Base-by-base conservation (phyloP, 2,888 invertebrate genomes). In the Cybosia mesomella region DNA sequence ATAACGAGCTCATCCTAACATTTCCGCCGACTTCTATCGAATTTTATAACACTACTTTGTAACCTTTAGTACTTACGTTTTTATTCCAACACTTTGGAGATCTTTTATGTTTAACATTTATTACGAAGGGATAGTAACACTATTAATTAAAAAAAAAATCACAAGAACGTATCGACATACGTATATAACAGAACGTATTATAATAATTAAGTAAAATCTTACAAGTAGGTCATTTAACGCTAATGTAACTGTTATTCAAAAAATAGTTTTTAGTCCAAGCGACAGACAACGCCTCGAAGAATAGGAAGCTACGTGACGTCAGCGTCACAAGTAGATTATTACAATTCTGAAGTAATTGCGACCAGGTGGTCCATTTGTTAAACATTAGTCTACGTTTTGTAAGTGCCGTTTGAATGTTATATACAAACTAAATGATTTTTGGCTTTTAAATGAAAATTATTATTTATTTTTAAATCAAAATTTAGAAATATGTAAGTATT, bases 241-340 rank as follows among this genome's bases (percentile, higher is more conserved):
- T 64, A 43, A 43, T 21, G 11, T 21, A 15, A 57, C 22, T 15
- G 34, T 22, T 28, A 64, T 21, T 64, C 28, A 43, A 64, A 64
- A 64, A 64, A 24, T 64, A 58, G 57, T 58, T 55, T 57, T 15
- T 57, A 64, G 58, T 53, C 53, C 39, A 66, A 66, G 66, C 36
- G 36, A 59, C 28, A 66, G 58, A 22, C 15, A 15, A 65, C 49
- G 32, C 32, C 18, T 58, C 32, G 49, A 24, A 53, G 28, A 43
- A 11, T 53, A 59, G 39, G 15, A 36, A 53, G 9, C n/a, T 66
- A 54, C 22, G 24, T 39, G 59, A 43, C 8, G n/a, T 49, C 49
- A 2, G 49, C n/a, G 49, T n/a, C 49, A n/a, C 0, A 49, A n/a
- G 43, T 43, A 43, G 49, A 43, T 43, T 28, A 28, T 28, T 28